Conservation (phyloP, 2,797 vertebrate genomes). For the Eulemur mongoz region DNA sequence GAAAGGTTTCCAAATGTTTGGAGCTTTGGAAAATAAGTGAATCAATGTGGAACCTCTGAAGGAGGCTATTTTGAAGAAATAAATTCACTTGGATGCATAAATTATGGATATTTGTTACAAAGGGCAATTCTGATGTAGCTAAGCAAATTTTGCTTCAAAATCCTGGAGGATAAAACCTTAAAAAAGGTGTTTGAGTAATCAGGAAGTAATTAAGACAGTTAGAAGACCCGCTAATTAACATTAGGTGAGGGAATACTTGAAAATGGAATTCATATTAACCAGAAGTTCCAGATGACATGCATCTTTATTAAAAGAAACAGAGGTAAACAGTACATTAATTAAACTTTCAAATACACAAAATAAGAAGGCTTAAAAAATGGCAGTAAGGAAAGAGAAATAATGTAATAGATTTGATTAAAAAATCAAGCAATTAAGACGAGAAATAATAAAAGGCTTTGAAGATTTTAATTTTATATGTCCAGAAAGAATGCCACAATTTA, state of each 20-base stretch:
- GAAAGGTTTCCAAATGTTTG: neutral
- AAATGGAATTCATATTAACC: conserved; percentile 67
- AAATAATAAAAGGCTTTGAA: conserved; percentile 37
- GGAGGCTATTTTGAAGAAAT: conserved; percentile 29
- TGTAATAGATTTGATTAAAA: conserved; percentile 49
- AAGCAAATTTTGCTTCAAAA: conserved; percentile 59
- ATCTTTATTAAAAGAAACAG: conserved; percentile 76
- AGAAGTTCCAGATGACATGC: conserved; percentile 67
- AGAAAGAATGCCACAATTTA: conserved; percentile 34
- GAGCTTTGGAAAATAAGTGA: conserved; percentile 36
- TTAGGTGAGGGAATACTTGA: conserved; percentile 71
- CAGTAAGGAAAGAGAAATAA: conserved; percentile 59
- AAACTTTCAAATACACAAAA: conserved; percentile 71
- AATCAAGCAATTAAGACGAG: conserved; percentile 29
- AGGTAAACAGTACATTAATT: conserved; percentile 77
- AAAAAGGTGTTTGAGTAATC: conserved; percentile 65
- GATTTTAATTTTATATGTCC: neutral
- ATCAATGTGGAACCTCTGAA: neutral
- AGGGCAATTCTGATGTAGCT: conserved; percentile 54
- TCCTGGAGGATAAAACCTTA: conserved; percentile 60
- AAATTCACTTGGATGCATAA: conserved; percentile 51
- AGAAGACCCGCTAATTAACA: conserved; percentile 71
- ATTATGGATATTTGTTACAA: conserved; percentile 56
- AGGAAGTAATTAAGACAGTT: conserved; percentile 70
- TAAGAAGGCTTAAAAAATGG: conserved; percentile 59